Evolutionary conservation across 1,140 invertebrate genomes (phyloP).

Genomic region (Bombus pyrosoma): DNA sequence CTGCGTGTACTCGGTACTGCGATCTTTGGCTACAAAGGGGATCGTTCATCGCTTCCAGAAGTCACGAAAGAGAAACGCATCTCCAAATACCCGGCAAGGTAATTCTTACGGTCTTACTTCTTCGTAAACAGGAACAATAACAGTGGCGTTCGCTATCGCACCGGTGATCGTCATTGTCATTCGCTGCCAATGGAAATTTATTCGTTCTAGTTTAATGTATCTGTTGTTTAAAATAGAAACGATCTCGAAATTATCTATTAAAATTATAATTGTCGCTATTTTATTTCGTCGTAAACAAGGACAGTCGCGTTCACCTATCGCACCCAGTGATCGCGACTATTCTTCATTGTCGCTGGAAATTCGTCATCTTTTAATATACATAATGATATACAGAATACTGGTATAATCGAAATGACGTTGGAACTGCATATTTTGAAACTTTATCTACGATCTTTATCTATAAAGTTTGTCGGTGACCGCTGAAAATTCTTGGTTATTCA

Average conservation of each 20-base stretch:
- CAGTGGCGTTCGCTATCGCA: too few relatives aligned
- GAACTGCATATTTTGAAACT: too few relatives aligned
- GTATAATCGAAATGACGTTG: too few relatives aligned
- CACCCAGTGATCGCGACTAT: not conserved
- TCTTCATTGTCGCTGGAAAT: not conserved
- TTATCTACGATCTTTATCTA: not conserved
- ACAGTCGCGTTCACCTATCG: not conserved
- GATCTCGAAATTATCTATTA: not conserved
- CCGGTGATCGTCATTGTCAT: not conserved
- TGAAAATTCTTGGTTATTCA: not conserved
- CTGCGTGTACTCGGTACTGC: constrained; percentile 30
- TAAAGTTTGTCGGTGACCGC: too few relatives aligned
- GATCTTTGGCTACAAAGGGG: constrained; percentile 56
- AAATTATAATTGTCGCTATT: not conserved
- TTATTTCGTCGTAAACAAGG: not conserved
- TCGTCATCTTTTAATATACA: not conserved
- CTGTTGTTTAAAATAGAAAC: not conserved
- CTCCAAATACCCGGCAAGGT: not conserved
- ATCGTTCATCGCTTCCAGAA: constrained; percentile 74
- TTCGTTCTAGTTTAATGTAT: too few relatives aligned
- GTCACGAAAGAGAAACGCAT: constrained; percentile 64
- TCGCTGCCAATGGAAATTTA: not conserved
- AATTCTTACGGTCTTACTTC: constrained; percentile 3
- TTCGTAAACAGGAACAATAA: not conserved
- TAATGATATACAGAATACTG: too few relatives aligned